Percentiles rank a stretch among this genome's conserved stretches.
Evolutionary conservation across 1,140 invertebrate genomes (phyloP).

Genomic region (Oppia nitens): DNA sequence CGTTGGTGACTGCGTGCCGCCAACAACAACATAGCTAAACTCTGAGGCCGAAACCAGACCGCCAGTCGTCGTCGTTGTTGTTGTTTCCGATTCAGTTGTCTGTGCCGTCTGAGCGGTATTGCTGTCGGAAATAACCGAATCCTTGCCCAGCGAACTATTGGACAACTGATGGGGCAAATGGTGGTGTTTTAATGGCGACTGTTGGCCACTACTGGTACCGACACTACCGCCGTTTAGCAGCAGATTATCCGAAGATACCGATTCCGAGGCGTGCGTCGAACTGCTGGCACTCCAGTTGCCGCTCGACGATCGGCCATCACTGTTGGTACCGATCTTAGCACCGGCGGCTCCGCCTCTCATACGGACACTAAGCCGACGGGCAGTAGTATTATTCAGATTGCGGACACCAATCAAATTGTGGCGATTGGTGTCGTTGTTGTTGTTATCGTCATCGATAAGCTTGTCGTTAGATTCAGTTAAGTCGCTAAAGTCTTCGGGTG

Average conservation of each 20-base stretch:
- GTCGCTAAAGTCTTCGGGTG: not conserved
- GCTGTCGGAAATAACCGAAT: slow-evolving; percentile 21
- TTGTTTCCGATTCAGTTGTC: too few relatives aligned
- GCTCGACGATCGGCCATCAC: slow-evolving; percentile 62
- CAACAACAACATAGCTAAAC: slow-evolving; percentile 15
- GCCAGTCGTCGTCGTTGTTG: not conserved
- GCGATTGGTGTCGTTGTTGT: slow-evolving; percentile 34
- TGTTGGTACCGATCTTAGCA: slow-evolving; percentile 39
- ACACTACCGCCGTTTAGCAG: slow-evolving; percentile 26
- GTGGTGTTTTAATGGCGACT: not conserved
- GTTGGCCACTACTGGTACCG: slow-evolving; percentile 35
- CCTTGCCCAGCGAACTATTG: slow-evolving; percentile 23
- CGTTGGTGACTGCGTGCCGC: not conserved
- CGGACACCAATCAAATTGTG: not conserved
- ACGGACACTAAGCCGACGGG: not conserved
- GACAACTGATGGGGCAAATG: slow-evolving; percentile 8
- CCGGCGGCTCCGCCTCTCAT: slow-evolving; percentile 22
- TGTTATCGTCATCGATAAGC: not conserved
- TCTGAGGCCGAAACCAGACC: slow-evolving; percentile 10
- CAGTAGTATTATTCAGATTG: not conserved
- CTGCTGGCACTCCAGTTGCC: slow-evolving; percentile 79
- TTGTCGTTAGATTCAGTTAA: not conserved
- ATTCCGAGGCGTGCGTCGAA: slow-evolving; percentile 50
- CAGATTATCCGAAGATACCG: slow-evolving; percentile 34
- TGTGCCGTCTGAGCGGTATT: slow-evolving; percentile 3